Evolutionary conservation across 2,113 vertebrate species (phyloP), one percentile per base, ranked within the genome.

Genomic region (Sander vitreus): DNA sequence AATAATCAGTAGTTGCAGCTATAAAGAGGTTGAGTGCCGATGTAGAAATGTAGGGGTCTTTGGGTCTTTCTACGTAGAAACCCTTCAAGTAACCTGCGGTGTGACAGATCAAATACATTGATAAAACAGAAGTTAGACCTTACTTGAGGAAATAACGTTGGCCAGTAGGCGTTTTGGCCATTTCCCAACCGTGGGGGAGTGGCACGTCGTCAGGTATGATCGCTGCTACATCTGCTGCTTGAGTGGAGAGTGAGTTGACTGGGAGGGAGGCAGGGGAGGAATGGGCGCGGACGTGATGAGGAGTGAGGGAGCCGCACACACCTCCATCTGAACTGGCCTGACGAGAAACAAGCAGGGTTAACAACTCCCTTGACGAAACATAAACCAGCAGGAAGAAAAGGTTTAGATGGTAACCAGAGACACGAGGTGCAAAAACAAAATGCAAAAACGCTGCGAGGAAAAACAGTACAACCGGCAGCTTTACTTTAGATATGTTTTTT

Each of bases 71-170:
- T 47, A 36, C 33, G 65, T n/a, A 50, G 73, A 51, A 76, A 70
- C 51, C 23, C 3, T 70, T 33, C 14, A 18, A 30, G 50, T 76
- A 76, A 62, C 72, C 72, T 65, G 64, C 58, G 73, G 68, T 67
- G 54, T 10, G 48, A 65, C 58, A 82, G 73, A 86, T 86, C 21
- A 60, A 66, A 80, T 45, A 39, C 64, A 39, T 0, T 2, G 66
- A 81, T 79, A 21, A 76, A 69, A 14, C n/a, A 50, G 12, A 16
- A 65, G 75, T 47, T 23, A 27, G 59, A 69, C 95, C 97, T 97
- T 96, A 99, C 98, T 99, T 99, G 82, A 99, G 95, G 78, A 99
- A 99, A 90, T 99, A 99, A 89, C 97, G 96, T 88, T 99, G 98
- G 72, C 98, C 98, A 48, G 98, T 97, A 0, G 97, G 94, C 0